These are phyloP conservation scores for Cyclopterus lumpus DNA, from an alignment of 2,797 vertebrate species.

Conservation along the genomic window DNA sequence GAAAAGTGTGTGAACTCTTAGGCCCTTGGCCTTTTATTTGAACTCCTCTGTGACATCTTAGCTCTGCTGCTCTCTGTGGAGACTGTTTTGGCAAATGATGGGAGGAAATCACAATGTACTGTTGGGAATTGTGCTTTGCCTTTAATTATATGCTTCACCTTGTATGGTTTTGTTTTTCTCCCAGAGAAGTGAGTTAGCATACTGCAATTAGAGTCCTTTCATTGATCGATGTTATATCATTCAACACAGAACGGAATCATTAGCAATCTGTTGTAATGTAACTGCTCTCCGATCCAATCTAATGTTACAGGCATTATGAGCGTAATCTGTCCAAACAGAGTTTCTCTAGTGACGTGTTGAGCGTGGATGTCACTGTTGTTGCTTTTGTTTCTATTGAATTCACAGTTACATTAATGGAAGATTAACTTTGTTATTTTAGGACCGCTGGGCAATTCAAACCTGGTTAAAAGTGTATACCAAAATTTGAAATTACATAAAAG, in stretches of 20 bases:
- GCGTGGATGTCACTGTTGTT: slow-evolving; percentile 8
- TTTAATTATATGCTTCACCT: slow-evolving; percentile 47
- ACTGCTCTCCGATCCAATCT: slow-evolving; percentile 33
- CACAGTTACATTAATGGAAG: slow-evolving; percentile 13
- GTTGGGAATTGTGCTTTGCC: background rate
- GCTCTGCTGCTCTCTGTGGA: slow-evolving; percentile 1
- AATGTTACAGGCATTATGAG: slow-evolving; percentile 38
- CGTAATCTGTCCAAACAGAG: slow-evolving; percentile 19
- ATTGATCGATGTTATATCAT: slow-evolving; percentile 51
- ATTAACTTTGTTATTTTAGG: slow-evolving; percentile 15
- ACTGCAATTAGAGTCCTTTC: slow-evolving; percentile 43
- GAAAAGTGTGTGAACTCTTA: slow-evolving; percentile 36
- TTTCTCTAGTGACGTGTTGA: slow-evolving; percentile 11
- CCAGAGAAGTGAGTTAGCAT: slow-evolving; percentile 26
- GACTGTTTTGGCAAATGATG: slow-evolving; percentile 38
- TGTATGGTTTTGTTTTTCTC: slow-evolving; percentile 32
- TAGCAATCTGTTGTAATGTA: slow-evolving; percentile 55
- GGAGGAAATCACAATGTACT: slow-evolving; percentile 38
- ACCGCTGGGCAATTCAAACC: background rate
- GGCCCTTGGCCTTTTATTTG: slow-evolving; percentile 31
- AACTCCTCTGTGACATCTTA: slow-evolving; percentile 56
- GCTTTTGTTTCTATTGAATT: background rate
- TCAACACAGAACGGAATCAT: slow-evolving; percentile 52
- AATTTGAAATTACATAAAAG: background rate
- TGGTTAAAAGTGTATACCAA: background rate